Evolutionary conservation across 2,113 vertebrate genomes (phyloP), one percentile per base, ranked within the genome.

Genomic region (Galbula dea): DNA sequence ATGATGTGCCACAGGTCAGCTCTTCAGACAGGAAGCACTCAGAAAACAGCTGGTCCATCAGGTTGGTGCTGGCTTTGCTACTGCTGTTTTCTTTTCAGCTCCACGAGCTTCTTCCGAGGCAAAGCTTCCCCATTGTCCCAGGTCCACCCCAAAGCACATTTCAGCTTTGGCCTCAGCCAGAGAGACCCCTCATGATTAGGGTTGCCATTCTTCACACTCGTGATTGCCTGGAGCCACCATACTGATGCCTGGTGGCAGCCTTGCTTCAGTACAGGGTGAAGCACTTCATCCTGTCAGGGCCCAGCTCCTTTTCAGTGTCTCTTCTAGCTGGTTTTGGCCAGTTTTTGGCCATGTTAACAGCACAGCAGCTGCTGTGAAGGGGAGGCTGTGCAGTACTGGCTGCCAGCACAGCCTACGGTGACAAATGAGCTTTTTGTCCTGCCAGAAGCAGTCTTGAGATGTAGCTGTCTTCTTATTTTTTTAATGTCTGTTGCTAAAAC

Each of bases 41-140:
- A 1, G 90, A 65, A 59, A 98, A 94, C 87, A 98, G 98, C 90
- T 99, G 98, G 98, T 98, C 98, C 11, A 81, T 99, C 96, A 99
- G 98, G 99, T 99, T 87, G 95, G 98, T 93, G 41, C 34, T 10
- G 5, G n/a, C 23, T 92, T 87, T 86, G 30, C 14, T 63, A 2
- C 15, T 2, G 0, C 26, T 24, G 4, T 41, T 80, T 24, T 0
- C 0, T 73, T 79, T 59, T 71, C 34, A 26, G 19, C 37, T 37
- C 67, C 12, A 4, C 20, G 30, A 69, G 36, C 22, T 16, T 30
- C 32, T 61, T 19, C 29, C 1, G 2, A 23, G n/a, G 16, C 0
- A 4, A 61, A 61, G 26, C 30, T 88, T 73, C 37, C 13, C 4
- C 8, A 7, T 34, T 66, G 27, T 13, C 3, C 1, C 24, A 36